Conservation (phyloP, 2,797 vertebrate species). For the Huso huso region DNA sequence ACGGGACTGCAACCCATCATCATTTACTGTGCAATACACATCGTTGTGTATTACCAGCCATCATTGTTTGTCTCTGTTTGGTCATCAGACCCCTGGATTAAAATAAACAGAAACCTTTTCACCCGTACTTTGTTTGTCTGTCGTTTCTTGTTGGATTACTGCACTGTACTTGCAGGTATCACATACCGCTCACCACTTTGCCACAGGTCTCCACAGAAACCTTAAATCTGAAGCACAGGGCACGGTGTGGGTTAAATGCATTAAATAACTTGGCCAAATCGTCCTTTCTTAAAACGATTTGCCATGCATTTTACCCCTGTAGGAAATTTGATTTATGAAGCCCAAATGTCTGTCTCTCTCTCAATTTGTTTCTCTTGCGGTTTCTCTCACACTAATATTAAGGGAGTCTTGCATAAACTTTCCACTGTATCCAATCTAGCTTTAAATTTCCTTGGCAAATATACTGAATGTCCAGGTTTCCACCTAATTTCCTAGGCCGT, state of each 20-base stretch:
- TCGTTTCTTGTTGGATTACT: too few species aligned
- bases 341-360: neutral
- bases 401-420: conserved; percentile 2
- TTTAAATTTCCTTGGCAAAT: conserved; percentile 14
- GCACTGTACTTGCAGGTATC: neutral
- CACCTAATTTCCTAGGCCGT: neutral
- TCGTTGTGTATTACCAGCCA: too few species aligned
- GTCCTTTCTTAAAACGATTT: neutral
- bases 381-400: neutral
- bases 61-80: too few species aligned
- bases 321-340: neutral
- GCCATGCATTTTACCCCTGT: neutral
- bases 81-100: too few species aligned
- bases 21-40: too few species aligned
- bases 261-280: conserved; percentile 2
- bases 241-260: conserved; percentile 5
- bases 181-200: conserved; percentile 5
- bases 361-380: too few species aligned
- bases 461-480: conserved; percentile 9
- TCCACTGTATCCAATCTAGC: neutral
- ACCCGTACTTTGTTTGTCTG: too few species aligned
- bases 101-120: too few species aligned
- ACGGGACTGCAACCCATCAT: too few species aligned
- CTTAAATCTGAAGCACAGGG: neutral
- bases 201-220: conserved; percentile 5